These are phyloP conservation scores for Drosophila ustulata DNA, from an alignment of 2,888 invertebrate genomes.

Conservation along the genomic window DNA sequence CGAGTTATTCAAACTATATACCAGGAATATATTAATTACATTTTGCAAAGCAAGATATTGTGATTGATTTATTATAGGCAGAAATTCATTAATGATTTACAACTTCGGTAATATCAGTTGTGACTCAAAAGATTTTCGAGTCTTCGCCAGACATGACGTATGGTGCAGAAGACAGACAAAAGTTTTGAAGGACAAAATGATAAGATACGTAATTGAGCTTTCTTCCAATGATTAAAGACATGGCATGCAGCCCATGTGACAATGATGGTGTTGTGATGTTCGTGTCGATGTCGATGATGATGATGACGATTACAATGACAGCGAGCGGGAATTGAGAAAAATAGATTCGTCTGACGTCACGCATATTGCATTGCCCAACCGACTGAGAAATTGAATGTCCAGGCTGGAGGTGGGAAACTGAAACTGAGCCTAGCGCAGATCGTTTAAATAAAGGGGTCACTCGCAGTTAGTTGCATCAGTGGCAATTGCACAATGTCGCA, in stretches of 20 bases:
- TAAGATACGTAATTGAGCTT: conserved; percentile 74
- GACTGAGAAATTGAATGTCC: conserved; percentile 7
- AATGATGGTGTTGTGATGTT: conserved; percentile 10
- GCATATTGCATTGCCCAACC: conserved; percentile 4
- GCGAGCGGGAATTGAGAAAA: conserved; percentile 29
- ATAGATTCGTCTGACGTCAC: conserved; percentile 41
- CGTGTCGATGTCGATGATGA: conserved; percentile 4
- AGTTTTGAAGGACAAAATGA: conserved; percentile 72
- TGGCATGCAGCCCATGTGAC: conserved; percentile 59
- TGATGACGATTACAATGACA: conserved; percentile 11
- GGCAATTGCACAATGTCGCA: no score
- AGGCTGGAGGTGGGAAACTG: conserved; percentile 5
- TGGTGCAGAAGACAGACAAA: background rate
- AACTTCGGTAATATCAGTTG: background rate
- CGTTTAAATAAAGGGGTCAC: conserved; percentile 43
- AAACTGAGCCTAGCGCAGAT: conserved; percentile 37
- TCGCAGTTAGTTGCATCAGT: conserved; percentile 33
- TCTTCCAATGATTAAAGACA: conserved; percentile 65
- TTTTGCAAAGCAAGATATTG: background rate
- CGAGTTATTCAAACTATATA: background rate
- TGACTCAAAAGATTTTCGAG: background rate
- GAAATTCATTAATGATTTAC: background rate
- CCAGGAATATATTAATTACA: no score
- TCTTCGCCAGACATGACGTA: background rate
- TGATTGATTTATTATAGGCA: background rate